phyloP scores from a whole-genome alignment of 2,113 vertebrate species.

The Leptobrachium ailaonicum region DNA sequence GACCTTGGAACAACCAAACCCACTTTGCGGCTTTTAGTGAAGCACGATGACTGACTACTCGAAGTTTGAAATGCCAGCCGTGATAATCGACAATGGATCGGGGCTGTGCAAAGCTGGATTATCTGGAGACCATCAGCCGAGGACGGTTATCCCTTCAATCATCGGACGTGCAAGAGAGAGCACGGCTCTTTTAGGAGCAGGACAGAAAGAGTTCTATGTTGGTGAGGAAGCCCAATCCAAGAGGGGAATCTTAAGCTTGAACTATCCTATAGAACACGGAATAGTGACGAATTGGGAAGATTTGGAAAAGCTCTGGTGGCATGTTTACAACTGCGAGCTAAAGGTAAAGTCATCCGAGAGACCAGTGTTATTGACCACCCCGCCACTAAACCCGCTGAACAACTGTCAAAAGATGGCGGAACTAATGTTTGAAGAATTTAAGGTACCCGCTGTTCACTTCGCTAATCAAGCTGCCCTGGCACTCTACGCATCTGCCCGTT shows the following conservation, averaged over 20 bases:
- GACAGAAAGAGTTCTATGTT: neutral
- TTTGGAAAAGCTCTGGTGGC: conserved; percentile 1
- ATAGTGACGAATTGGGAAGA: conserved; percentile 15
- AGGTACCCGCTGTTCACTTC: conserved; percentile 3
- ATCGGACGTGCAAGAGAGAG: neutral
- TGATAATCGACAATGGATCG: conserved; percentile 17
- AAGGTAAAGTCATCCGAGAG: neutral
- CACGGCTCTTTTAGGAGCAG: no score
- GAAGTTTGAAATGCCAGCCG: neutral
- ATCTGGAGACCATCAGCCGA: neutral
- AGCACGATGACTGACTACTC: neutral
- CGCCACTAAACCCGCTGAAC: neutral
- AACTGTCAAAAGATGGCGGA: conserved; percentile 24
- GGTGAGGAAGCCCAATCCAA: conserved; percentile 12
- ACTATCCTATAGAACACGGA: neutral
- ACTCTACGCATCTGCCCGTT: neutral
- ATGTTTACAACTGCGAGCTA: neutral
- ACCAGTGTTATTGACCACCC: neutral
- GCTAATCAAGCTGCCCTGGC: neutral
- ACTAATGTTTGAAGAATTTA: conserved; percentile 16
- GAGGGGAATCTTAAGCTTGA: conserved; percentile 1
- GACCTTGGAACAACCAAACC: no score
- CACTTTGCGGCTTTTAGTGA: no score
- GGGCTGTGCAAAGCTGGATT: conserved; percentile 14
- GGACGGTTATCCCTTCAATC: neutral